Base-by-base conservation (phyloP, 1,140 invertebrate species). In the Cyclargus thomasi region DNA sequence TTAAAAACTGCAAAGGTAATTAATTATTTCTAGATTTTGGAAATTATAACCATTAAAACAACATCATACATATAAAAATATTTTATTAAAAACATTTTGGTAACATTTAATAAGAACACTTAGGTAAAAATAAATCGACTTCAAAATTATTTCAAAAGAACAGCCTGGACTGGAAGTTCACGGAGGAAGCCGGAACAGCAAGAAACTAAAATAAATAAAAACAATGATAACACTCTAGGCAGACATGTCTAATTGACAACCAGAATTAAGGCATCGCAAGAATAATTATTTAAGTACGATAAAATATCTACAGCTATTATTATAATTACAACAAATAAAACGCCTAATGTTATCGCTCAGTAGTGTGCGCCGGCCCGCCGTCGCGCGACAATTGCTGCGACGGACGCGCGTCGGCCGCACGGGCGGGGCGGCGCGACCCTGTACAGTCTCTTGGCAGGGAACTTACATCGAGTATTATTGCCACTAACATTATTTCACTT, bases 21-120 rank as follows among this genome's bases (percentile, higher is more conserved):
- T 5, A 29, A 29, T 7, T 29, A 29, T 6, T 29, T 29, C 4
- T 29, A 29, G 29, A 29, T 29, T 29, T 29, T 29, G 29, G 29
- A 29, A 29, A 29, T 7, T n/a, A 35, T 35, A 22, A 69, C n/a
- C 63, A 86, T 76, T 82, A 71, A 90, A 90, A 88, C 78, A 78
- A 72, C 70, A 66, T 70, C 57, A 7, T 91, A 91, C 88, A 91
- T 91, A 91, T 91, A 91, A 91, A 91, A 91, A 91, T 91, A 91
- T 91, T 91, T 91, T 91, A 91, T 91, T 91, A 91, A 91, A 91
- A 91, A 91, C 90, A 91, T 91, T 91, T 91, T 91, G 90, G 90
- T 91, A 91, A 91, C 90, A 91, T 91, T 91, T 91, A 91, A 91
- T 91, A 91, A 91, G 90, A 91, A 91, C 90, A 91, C 90, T 91